Evolutionary conservation across 2,797 vertebrate species (phyloP).

Genomic region (Clarias laeviceps): DNA sequence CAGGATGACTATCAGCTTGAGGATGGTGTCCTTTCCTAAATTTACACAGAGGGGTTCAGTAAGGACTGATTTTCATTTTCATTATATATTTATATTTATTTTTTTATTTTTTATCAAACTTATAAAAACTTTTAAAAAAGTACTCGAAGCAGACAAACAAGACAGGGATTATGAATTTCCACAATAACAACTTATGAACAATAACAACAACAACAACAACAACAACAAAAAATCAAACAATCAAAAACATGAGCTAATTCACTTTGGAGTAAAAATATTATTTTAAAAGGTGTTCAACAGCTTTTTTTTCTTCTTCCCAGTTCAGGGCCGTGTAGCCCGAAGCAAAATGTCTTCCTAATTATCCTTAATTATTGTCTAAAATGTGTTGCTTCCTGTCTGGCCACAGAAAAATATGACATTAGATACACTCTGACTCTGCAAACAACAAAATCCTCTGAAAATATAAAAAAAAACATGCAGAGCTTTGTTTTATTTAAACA

Average conservation of each 20-base stretch:
- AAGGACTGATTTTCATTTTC: no score
- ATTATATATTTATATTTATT: neutral
- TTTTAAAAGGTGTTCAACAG: neutral
- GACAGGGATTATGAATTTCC: no score
- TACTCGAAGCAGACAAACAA: neutral
- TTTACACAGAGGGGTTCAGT: no score
- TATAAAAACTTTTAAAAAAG: neutral
- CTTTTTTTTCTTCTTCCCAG: neutral
- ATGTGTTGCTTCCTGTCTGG: neutral
- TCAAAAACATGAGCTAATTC: no score
- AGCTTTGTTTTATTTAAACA: neutral
- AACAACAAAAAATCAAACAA: no score
- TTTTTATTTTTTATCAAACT: neutral
- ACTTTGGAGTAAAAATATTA: neutral
- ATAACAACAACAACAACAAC: no score
- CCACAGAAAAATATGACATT: neutral
- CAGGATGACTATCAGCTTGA: neutral
- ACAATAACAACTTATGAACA: no score
- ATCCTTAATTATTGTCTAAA: neutral
- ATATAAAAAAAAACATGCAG: no score
- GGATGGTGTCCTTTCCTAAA: neutral
- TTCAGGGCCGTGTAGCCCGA: neutral
- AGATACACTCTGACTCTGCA: neutral
- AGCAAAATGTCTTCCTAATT: neutral
- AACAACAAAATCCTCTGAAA: no score